A percentile compares a stretch with the other conserved stretches of the same genome.
Evolutionary conservation across 2,888 invertebrate genomes (phyloP).

Genomic region (Parochlus steinenii): DNA sequence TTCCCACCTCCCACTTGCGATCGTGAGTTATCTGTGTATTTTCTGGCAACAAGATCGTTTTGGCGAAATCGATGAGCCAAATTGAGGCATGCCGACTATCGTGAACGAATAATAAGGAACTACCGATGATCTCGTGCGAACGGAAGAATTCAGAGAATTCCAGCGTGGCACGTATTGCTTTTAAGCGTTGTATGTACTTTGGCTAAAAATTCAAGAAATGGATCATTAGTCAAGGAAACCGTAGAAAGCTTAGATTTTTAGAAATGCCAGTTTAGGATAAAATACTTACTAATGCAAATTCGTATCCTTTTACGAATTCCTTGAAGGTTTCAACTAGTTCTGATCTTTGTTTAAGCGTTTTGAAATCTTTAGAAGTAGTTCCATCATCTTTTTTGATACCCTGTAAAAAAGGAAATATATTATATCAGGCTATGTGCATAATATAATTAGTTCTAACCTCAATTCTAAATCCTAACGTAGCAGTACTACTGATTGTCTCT

Average conservation of each 20-base stretch:
- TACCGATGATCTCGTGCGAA: slow-evolving; percentile 86
- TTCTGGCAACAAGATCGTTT: slow-evolving; percentile 69
- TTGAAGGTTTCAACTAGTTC: slow-evolving; percentile 65
- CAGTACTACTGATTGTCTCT: slow-evolving; percentile 94
- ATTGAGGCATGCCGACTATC: slow-evolving; percentile 74
- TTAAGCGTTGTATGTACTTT: slow-evolving; percentile 69
- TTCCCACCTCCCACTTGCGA: slow-evolving; percentile 81
- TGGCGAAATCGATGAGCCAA: slow-evolving; percentile 98
- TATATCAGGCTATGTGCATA: neutral
- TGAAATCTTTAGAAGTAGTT: slow-evolving; percentile 86
- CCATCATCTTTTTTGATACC: slow-evolving; percentile 82
- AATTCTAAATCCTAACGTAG: slow-evolving; percentile 88
- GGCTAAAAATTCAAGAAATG: slow-evolving; percentile 39
- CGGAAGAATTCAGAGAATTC: slow-evolving; percentile 80
- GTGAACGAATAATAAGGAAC: slow-evolving; percentile 88
- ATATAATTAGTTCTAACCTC: slow-evolving; percentile 34
- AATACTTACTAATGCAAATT: slow-evolving; percentile 56
- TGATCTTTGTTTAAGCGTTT: slow-evolving; percentile 75
- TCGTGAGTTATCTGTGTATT: slow-evolving; percentile 60
- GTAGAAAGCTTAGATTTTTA: neutral
- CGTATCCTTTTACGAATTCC: slow-evolving; percentile 65
- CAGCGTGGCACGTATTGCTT: slow-evolving; percentile 66
- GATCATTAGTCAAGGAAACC: neutral
- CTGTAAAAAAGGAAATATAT: slow-evolving; percentile 16
- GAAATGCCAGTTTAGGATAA: neutral